Conservation (phyloP, 1,140 invertebrate genomes). For the Zaprionus nigranus region DNA sequence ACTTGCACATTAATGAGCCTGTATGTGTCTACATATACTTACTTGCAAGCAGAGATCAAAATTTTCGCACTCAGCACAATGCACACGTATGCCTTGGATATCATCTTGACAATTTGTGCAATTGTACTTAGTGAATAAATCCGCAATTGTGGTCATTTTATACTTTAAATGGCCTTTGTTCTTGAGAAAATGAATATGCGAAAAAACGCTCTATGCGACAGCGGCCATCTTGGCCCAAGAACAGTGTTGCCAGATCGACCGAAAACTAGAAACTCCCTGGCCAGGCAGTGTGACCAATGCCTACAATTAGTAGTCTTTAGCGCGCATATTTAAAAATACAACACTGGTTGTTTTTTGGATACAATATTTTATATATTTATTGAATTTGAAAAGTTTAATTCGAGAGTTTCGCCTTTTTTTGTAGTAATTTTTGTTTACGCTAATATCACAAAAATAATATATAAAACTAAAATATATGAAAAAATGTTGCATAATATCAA, state of each 20-base stretch:
- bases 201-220: conserved; percentile 53
- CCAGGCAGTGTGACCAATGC: conserved; percentile 34
- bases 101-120: conserved; percentile 97
- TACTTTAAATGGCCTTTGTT: conserved; percentile 43
- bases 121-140: conserved; percentile 91
- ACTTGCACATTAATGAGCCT: neutral
- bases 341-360: conserved; percentile 19
- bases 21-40: conserved; percentile 78
- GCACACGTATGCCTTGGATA: conserved; percentile 92
- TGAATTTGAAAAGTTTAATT: conserved; percentile 80
- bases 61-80: conserved; percentile 94
- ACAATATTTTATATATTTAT: conserved; percentile 69
- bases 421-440: conserved; percentile 70
- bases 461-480: conserved; percentile 69
- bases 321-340: conserved; percentile 32
- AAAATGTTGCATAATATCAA: conserved; percentile 58
- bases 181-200: conserved; percentile 49
- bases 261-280: conserved; percentile 1
- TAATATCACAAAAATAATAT: conserved; percentile 83
- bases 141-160: conserved; percentile 76
- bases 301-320: neutral
- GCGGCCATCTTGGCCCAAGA: conserved; percentile 40
- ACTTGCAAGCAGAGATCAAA: conserved; percentile 97
- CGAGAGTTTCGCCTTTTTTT: conserved; percentile 72
- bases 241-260: conserved; percentile 29